Base-by-base conservation (phyloP, 2,113 vertebrate species). In the Neoarius graeffei region DNA sequence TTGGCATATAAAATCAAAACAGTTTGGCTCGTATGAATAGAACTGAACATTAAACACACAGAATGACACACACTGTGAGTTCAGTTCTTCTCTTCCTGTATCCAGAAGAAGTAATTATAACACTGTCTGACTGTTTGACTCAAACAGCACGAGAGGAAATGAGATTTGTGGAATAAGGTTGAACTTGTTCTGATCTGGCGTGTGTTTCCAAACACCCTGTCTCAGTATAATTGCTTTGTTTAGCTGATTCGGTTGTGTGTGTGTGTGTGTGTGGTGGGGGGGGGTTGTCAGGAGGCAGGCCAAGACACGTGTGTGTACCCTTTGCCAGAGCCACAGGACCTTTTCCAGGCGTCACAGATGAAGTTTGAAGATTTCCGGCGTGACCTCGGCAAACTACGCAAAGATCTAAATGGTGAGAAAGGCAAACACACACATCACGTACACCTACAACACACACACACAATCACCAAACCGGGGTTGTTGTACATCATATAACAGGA, bases 341-440 rank as follows among this genome's bases (percentile, higher is more conserved):
- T 99, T 35, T 99, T 99, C 92, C 98, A 98, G 92, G 97, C 95
- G 64, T 98, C 98, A 0, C 98, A 99, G 85, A 95, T 99, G 95
- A 99, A 98, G 93, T 99, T 99, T 94, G 98, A 99, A 54, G 98
- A 99, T 90, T 99, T 99, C 95, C 96, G 97, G 80, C 98, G 96
- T 93, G 98, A 99, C 92, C 96, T 99, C n/a, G 95, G 96, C 83
- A 99, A 98, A 93, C 94, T 98, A 86, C 98, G 95, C 91, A 99
- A 98, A 95, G 98, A 99, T 92, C 94, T 99, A 69, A 95, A 95
- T 90, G 97, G 98, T 99, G 96, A 69, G 73, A 25, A 23, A 27
- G 64, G 69, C 83, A 83, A 56, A 81, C 76, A 5, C 67, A 52
- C 42, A 25, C 25, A 27, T 80, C 52, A 77, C 71, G 62, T 20